Base-by-base conservation (phyloP, 1,140 invertebrate genomes). In the Pseudobourletiella spinata region DNA sequence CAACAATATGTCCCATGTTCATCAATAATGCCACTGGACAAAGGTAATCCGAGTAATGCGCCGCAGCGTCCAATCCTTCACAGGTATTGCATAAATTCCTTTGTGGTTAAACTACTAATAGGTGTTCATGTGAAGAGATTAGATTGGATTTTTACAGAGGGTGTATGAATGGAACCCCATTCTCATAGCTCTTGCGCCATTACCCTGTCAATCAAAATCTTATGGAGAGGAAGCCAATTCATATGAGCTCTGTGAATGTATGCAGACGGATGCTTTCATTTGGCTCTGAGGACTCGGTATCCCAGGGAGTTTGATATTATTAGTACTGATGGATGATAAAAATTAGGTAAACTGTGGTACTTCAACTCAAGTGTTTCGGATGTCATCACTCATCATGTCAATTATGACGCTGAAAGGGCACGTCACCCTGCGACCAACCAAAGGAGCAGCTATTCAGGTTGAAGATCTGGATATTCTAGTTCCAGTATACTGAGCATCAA, bases 81-180 rank as follows among this genome's bases (percentile, higher is more conserved):
- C 16, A 51, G 28, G 48, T 26, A 51, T 51, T 51, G 28, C 48
- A 51, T n/a, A 51, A 51, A 51, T 51, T 6, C 48, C 48, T 51
- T 51, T 51, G 48, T 51, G 48, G 48, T 51, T 51, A 25, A 48
- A 22, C 25, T 60, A 24, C 52, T 61, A 61, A 61, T 61, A 61
- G 59, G 59, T 18, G 59, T 61, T 61, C 59, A 42, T 61, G 59
- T 56, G 59, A 56, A 61, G 46, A 55, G 52, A 55, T 61, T 54
- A 46, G 14, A 42, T 51, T 25, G 25, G 48, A 51, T 51, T 51
- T 51, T 51, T 51, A 51, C 28, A 6, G n/a, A 46, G n/a, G n/a
- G n/a, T n/a, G n/a, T 39, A 39, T n/a, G 6, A 22, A 11, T 46
- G 6, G 24, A 46, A 20, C 22, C 14, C 22, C 24, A 24, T 51